Percentiles rank a stretch among this genome's conserved stretches.
phyloP scores from a whole-genome alignment of 2,113 vertebrate species.

The Tragelaphus strepsiceros region DNA sequence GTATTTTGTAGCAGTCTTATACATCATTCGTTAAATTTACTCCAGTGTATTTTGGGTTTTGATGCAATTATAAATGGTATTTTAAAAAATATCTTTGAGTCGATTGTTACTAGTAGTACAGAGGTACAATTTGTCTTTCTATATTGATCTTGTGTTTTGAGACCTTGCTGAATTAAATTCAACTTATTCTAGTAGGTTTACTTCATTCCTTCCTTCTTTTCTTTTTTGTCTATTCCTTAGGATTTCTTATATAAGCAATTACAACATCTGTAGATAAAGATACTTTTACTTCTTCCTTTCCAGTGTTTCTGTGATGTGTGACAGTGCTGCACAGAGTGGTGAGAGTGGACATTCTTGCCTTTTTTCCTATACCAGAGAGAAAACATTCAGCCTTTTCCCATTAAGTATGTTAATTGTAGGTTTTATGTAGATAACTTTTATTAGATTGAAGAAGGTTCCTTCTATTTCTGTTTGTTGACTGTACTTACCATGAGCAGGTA shows the following conservation, averaged over 20 bases:
- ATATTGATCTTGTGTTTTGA: neutral
- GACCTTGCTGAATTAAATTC: slow-evolving; percentile 5
- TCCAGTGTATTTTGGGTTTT: neutral
- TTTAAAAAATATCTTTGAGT: neutral
- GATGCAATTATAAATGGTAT: neutral
- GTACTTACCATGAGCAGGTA: neutral
- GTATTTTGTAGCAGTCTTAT: neutral
- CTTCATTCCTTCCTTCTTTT: neutral
- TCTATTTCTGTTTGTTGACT: neutral
- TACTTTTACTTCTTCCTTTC: neutral
- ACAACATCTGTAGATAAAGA: neutral
- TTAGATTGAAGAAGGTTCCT: neutral
- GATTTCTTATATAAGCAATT: neutral
- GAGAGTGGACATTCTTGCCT: neutral
- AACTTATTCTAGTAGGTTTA: neutral
- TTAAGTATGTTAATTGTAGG: neutral
- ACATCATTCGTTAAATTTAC: neutral
- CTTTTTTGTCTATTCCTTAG: neutral
- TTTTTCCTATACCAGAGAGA: neutral
- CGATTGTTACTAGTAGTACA: neutral
- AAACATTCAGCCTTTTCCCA: neutral
- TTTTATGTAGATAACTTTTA: neutral
- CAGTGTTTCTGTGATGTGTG: neutral
- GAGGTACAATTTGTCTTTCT: neutral
- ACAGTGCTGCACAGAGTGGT: neutral